phyloP scores from a whole-genome alignment of 53 echinoderm and acorn worm species.

The Temnopleurus reevesii region DNA sequence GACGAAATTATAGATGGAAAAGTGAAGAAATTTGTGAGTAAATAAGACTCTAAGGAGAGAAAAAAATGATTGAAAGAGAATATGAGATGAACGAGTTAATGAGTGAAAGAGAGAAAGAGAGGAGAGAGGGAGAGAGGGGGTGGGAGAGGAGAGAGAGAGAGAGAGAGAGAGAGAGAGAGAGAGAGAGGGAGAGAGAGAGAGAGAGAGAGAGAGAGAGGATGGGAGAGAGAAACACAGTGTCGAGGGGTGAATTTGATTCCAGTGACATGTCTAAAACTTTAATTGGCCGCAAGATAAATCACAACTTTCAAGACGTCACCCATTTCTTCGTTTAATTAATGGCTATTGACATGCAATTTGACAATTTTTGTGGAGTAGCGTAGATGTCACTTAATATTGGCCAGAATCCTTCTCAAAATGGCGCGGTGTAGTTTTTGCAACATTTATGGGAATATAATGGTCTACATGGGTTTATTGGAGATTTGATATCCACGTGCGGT shows the following conservation, averaged over 20 bases:
- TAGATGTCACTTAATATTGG: slow-evolving; percentile 21
- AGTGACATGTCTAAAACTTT: slow-evolving; percentile 42
- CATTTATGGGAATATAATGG: background rate
- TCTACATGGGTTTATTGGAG: no score
- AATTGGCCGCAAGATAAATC: slow-evolving; percentile 35
- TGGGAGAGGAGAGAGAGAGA: background rate
- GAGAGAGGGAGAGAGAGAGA: background rate
- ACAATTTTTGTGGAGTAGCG: slow-evolving; percentile 9
- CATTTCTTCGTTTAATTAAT: slow-evolving; percentile 42
- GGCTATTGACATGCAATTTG: slow-evolving; percentile 45
- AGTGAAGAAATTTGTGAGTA: background rate
- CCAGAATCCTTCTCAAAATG: background rate
- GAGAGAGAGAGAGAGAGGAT: background rate
- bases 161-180: background rate
- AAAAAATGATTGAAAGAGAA: no score
- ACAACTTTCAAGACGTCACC: slow-evolving; percentile 35
- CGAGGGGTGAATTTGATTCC: no score
- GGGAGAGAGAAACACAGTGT: background rate
- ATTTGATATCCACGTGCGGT: no score
- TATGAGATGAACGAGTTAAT: background rate
- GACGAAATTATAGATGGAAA: background rate
- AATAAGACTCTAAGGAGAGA: no score
- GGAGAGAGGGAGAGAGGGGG: background rate
- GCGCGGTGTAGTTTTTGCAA: background rate
- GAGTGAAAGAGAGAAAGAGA: background rate